Conservation (phyloP, 2,888 invertebrate species). For the Chymomyza caudatula region DNA sequence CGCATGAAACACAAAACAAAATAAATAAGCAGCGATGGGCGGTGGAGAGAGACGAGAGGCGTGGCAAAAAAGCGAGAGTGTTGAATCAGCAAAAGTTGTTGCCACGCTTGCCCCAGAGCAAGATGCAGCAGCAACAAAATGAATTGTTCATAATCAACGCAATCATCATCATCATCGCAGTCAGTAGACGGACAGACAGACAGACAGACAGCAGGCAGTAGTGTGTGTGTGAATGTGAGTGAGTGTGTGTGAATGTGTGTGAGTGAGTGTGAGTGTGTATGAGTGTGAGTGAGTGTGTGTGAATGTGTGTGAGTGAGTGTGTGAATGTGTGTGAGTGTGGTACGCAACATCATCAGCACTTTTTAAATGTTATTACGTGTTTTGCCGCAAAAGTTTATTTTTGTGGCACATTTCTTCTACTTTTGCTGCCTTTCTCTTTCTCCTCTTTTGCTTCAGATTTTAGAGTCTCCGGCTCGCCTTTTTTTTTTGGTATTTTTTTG, state of each 20-base stretch:
- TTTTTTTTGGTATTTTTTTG: constrained; percentile 11
- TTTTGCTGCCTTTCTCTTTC: constrained; percentile 16
- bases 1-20: constrained; percentile 31
- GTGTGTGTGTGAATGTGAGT: background rate
- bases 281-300: constrained; percentile 2
- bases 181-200: background rate
- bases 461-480: constrained; percentile 5
- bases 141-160: constrained; percentile 34
- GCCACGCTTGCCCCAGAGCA: constrained; percentile 19
- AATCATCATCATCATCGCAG: constrained; percentile 3
- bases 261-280: background rate
- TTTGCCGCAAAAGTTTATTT: constrained; percentile 51
- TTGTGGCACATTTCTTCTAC: constrained; percentile 13
- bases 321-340: constrained; percentile 13
- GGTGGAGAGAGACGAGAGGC: constrained; percentile 16
- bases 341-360: constrained; percentile 47
- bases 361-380: constrained; percentile 63
- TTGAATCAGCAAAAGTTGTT: constrained; percentile 53
- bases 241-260: constrained; percentile 7
- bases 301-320: background rate
- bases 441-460: background rate
- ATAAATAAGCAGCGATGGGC: constrained; percentile 22
- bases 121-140: constrained; percentile 18
- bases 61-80: constrained; percentile 55
- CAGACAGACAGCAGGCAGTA: too few relatives aligned